These are phyloP conservation scores for Ladona fulva DNA, from an alignment of 1,140 invertebrate species.

Conservation along the genomic window DNA sequence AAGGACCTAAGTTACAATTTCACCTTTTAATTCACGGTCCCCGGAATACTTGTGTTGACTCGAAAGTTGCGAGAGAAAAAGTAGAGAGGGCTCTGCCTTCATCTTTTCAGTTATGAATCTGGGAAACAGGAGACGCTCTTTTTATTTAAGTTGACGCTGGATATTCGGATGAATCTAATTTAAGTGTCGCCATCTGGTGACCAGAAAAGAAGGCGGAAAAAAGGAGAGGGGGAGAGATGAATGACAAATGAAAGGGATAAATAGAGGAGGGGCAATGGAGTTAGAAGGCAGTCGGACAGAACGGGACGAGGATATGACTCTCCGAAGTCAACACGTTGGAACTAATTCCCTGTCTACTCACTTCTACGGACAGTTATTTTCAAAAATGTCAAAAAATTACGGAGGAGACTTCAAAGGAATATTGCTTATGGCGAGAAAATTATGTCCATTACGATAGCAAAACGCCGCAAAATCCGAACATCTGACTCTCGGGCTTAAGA, in stretches of 20 bases:
- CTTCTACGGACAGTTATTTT: neutral
- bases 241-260: neutral
- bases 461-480: too few species aligned
- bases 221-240: neutral
- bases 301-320: neutral
- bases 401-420: neutral
- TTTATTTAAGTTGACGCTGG: neutral
- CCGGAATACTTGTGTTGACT: too few species aligned
- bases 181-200: constrained; percentile 3
- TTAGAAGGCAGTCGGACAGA: neutral
- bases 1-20: too few species aligned
- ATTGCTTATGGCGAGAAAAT: too few species aligned
- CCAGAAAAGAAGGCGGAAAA: neutral
- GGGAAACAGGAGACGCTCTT: neutral
- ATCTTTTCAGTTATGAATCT: neutral
- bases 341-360: constrained; percentile 2
- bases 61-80: neutral
- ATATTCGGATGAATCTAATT: constrained; percentile 3
- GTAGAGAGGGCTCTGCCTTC: neutral
- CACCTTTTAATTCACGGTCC: too few species aligned
- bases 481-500: too few species aligned
- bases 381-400: neutral
- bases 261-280: neutral
- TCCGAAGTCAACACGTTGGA: neutral
- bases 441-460: too few species aligned